phyloP scores from a whole-genome alignment of 2,113 vertebrate genomes.

The Cololabis saira region DNA sequence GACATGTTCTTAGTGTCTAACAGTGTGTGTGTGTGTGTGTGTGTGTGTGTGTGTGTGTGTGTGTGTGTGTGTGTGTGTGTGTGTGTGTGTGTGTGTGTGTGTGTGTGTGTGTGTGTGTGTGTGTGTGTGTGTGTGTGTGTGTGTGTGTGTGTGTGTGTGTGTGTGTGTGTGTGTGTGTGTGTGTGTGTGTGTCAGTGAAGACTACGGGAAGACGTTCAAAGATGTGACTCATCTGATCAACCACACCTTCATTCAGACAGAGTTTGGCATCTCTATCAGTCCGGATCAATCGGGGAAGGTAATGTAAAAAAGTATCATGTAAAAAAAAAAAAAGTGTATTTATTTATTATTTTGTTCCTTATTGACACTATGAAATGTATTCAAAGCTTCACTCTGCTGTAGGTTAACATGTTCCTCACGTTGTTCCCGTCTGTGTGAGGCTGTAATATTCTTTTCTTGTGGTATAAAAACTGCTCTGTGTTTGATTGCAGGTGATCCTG shows the following conservation, averaged over 20 bases:
- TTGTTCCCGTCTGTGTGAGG: too few relatives aligned
- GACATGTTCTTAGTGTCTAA: slow-evolving; percentile 22
- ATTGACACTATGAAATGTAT: too few relatives aligned
- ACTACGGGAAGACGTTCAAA: slow-evolving; percentile 77
- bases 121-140: slow-evolving; percentile 36
- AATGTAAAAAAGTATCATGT: not conserved
- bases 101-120: slow-evolving; percentile 25
- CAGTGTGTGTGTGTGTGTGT: slow-evolving; percentile 32
- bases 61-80: slow-evolving; percentile 36
- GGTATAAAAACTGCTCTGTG: not conserved
- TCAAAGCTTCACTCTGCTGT: too few relatives aligned
- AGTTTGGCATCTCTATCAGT: slow-evolving; percentile 92
- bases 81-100: slow-evolving; percentile 34
- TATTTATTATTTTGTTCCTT: too few relatives aligned
- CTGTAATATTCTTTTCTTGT: too few relatives aligned
- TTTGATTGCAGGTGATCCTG: slow-evolving; percentile 87
- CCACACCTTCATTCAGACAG: slow-evolving; percentile 82
- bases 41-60: slow-evolving; percentile 25
- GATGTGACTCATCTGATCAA: slow-evolving; percentile 77
- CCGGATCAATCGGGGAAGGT: slow-evolving; percentile 95
- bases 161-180: slow-evolving; percentile 27
- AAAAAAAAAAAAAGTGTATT: not conserved
- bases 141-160: slow-evolving; percentile 29
- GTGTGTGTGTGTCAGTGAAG: slow-evolving; percentile 66
- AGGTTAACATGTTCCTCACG: too few relatives aligned